These are phyloP conservation scores for Neodiprion virginianus DNA, from an alignment of 1,140 invertebrate genomes.

Conservation along the genomic window DNA sequence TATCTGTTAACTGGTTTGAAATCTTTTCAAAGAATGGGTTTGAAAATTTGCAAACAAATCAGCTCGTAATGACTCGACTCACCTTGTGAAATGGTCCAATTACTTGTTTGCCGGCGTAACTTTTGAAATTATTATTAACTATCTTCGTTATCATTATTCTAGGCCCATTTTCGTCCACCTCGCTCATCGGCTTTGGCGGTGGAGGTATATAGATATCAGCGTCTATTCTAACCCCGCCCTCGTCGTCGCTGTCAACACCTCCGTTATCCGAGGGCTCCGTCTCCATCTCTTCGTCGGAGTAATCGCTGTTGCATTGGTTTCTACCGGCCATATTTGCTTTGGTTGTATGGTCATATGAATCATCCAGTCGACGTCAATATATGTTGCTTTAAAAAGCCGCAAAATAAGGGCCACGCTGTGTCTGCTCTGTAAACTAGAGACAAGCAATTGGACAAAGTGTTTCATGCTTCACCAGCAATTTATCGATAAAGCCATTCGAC, in stretches of 20 bases:
- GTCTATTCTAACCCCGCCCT: conserved; percentile 66
- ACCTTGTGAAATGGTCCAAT: conserved; percentile 88
- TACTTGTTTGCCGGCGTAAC: conserved; percentile 85
- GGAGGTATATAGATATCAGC: conserved; percentile 93
- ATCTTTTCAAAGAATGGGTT: conserved; percentile 8
- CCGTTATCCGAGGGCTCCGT: conserved; percentile 46
- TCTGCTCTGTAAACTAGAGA: too few relatives aligned
- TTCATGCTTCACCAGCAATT: too few relatives aligned
- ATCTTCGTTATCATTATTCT: conserved; percentile 93
- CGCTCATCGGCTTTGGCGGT: conserved; percentile 73
- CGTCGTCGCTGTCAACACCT: conserved; percentile 66
- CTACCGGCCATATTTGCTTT: conserved; percentile 28
- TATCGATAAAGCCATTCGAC: too few relatives aligned
- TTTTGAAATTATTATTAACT: conserved; percentile 96
- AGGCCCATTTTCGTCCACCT: conserved; percentile 73
- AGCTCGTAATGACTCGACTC: conserved; percentile 26
- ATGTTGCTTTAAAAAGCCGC: neutral
- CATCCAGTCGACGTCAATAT: neutral
- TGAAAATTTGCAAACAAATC: neutral
- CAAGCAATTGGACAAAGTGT: too few relatives aligned
- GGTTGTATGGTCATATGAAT: neutral
- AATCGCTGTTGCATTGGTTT: conserved; percentile 26
- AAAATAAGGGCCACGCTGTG: neutral
- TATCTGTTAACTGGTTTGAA: neutral
- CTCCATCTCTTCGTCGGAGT: conserved; percentile 36